A percentile compares a stretch with the other conserved stretches of the same genome.
Evolutionary conservation across 1,140 invertebrate genomes (phyloP).

Genomic region (Meloidogyne hapla): DNA sequence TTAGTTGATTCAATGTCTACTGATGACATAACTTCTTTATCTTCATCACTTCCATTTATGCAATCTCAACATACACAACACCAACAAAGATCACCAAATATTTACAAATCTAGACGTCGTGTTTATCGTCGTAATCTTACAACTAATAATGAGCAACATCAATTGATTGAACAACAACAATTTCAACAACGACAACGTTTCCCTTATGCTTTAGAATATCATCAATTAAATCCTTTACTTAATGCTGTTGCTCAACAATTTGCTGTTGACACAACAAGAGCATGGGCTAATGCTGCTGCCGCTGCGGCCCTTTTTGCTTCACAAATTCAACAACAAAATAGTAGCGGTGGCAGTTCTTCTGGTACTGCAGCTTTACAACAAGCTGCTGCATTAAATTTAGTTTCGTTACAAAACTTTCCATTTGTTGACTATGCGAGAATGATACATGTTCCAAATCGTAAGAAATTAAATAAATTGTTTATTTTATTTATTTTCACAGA

Average conservation of each 20-base stretch:
- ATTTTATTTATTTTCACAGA: conserved; percentile 42
- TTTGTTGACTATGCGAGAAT: conserved; percentile 39
- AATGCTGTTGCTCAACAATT: conserved; percentile 41
- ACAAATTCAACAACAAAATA: conserved; percentile 31
- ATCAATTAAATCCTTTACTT: conserved; percentile 31
- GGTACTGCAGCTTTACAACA: conserved; percentile 35
- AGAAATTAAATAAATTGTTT: conserved; percentile 12
- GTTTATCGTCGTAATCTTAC: conserved; percentile 18
- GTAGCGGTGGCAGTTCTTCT: conserved; percentile 3
- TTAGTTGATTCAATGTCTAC: conserved; percentile 27
- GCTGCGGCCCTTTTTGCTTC: conserved; percentile 38
- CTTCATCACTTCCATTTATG: not conserved
- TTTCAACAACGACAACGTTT: conserved; percentile 17
- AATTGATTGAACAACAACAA: conserved; percentile 21
- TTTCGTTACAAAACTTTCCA: conserved; percentile 39
- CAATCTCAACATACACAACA: conserved; percentile 23
- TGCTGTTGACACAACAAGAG: conserved; percentile 40
- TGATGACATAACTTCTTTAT: conserved; percentile 32
- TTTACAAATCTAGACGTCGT: conserved; percentile 25
- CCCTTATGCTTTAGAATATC: conserved; percentile 17
- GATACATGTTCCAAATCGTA: conserved; percentile 41
- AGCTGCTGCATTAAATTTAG: conserved; percentile 35
- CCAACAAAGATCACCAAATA: conserved; percentile 6
- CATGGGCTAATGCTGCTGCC: conserved; percentile 44
- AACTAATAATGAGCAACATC: conserved; percentile 22